Evolutionary conservation across 2,113 vertebrate species (phyloP).

Genomic region (Mirza zaza): DNA sequence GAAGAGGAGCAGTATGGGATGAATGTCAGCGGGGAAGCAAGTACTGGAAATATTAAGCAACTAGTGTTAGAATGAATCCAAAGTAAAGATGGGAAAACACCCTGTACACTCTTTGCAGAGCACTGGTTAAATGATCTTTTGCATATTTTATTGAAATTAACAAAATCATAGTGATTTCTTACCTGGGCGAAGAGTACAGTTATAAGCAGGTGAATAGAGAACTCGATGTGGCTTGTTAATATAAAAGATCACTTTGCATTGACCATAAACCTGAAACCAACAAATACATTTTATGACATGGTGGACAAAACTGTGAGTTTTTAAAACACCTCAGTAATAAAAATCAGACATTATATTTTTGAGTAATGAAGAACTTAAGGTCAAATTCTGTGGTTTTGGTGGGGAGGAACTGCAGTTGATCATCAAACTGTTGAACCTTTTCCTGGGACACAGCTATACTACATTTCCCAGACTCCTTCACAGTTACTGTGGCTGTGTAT

Average conservation of each 20-base stretch:
- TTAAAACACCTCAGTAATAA: neutral
- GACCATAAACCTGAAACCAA: constrained; percentile 83
- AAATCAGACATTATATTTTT: neutral
- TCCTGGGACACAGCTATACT: neutral
- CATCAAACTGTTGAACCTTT: neutral
- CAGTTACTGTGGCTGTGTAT: neutral
- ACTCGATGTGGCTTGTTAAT: constrained; percentile 70
- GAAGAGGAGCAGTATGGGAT: neutral
- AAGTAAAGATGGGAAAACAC: neutral
- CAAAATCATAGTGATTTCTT: constrained; percentile 44
- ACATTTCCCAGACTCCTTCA: neutral
- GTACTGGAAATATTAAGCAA: neutral
- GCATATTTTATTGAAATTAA: neutral
- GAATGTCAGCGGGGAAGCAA: neutral
- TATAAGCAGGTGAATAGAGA: constrained; percentile 75
- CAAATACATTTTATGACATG: constrained; percentile 25
- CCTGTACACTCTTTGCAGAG: neutral
- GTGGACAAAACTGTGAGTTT: neutral
- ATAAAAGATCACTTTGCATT: constrained; percentile 81
- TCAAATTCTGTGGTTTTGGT: neutral
- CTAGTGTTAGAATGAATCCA: neutral
- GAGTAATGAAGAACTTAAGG: neutral
- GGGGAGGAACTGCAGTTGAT: neutral
- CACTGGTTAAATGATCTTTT: neutral
- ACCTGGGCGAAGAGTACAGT: constrained; percentile 84